These are phyloP conservation scores for Corythaixoides concolor DNA, from an alignment of 2,113 vertebrate genomes.

Conservation along the genomic window DNA sequence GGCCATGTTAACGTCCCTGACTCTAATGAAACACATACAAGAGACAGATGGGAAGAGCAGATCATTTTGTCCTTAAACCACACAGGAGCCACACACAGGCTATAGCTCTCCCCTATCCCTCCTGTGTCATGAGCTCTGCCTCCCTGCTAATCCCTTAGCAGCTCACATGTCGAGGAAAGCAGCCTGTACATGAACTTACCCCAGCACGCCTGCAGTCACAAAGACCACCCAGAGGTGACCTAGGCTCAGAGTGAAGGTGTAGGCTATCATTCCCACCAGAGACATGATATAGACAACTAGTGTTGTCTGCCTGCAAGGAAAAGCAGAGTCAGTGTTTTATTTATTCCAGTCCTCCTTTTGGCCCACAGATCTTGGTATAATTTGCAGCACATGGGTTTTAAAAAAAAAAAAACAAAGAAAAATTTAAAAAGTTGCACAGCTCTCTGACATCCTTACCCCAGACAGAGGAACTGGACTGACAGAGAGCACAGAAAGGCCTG, in stretches of 20 bases:
- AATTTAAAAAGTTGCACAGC: background rate
- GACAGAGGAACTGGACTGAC: background rate
- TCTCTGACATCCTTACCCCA: background rate
- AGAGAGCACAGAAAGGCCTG: background rate
- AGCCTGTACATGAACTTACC: slow-evolving; percentile 77
- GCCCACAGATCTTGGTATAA: background rate
- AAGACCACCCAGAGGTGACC: slow-evolving; percentile 93
- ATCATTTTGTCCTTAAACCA: background rate
- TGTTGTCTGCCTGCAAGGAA: slow-evolving; percentile 84
- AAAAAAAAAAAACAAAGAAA: background rate
- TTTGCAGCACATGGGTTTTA: background rate
- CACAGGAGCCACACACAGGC: background rate
- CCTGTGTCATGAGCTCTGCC: background rate
- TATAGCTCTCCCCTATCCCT: background rate
- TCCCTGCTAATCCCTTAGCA: background rate
- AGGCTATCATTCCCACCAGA: slow-evolving; percentile 87
- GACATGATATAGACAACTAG: slow-evolving; percentile 85
- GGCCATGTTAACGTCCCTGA: background rate
- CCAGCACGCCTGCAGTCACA: slow-evolving; percentile 84
- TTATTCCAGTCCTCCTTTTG: background rate
- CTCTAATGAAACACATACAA: background rate
- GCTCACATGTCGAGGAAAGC: background rate
- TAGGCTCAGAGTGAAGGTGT: slow-evolving; percentile 84
- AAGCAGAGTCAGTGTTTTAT: background rate
- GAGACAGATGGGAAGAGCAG: background rate